Evolutionary conservation across 2,113 vertebrate species (phyloP).

Genomic region (Sinocyclocheilus grahami): DNA sequence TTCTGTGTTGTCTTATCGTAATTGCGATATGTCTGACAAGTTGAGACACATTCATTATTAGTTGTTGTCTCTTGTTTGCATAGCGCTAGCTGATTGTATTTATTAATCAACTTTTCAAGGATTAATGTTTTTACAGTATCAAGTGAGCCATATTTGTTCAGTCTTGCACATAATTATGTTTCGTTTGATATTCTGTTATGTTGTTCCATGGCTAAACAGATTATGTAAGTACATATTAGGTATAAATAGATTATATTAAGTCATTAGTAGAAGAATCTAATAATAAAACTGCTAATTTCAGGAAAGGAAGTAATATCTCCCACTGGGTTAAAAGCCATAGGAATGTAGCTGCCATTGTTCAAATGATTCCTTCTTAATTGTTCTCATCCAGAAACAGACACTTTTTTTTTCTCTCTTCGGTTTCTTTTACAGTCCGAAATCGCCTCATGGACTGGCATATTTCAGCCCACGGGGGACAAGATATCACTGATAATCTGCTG

Average conservation of each 20-base stretch:
- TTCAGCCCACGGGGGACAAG: neutral
- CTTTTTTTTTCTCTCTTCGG: neutral
- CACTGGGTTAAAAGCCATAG: neutral
- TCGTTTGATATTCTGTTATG: neutral
- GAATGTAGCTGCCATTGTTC: neutral
- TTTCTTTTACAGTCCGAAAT: neutral
- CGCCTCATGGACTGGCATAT: slow-evolving; percentile 5
- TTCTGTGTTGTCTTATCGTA: neutral
- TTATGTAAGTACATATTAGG: neutral
- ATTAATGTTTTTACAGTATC: slow-evolving; percentile 13
- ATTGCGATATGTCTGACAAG: neutral
- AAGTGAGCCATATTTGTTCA: neutral
- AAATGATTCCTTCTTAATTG: neutral
- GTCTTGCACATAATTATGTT: neutral
- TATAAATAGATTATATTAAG: neutral
- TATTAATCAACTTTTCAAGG: neutral
- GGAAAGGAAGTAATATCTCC: neutral
- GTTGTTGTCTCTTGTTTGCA: neutral
- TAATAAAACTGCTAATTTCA: neutral
- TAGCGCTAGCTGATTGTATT: slow-evolving; percentile 6
- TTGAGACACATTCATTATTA: neutral
- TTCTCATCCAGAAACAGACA: neutral
- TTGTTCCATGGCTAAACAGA: neutral
- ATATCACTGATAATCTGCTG: slow-evolving; percentile 47
- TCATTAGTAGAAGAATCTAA: neutral